These are phyloP conservation scores for Fissipunctia ypsillon DNA, from an alignment of 2,888 invertebrate genomes.

Conservation along the genomic window DNA sequence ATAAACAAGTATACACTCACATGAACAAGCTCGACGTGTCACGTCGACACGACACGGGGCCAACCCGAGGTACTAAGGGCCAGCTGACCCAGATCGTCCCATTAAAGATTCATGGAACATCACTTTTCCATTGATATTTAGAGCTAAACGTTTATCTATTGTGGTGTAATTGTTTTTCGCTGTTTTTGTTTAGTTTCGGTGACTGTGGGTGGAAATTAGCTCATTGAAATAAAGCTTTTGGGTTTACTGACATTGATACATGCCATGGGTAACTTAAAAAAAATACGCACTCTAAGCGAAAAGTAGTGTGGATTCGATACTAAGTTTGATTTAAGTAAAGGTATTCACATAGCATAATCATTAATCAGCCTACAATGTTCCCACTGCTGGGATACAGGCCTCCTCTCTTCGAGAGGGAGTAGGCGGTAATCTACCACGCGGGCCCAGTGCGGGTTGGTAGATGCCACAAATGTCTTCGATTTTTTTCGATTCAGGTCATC, in stretches of 20 bases:
- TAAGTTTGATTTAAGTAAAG: not conserved
- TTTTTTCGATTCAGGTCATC: too few relatives aligned
- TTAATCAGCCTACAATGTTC: too few relatives aligned
- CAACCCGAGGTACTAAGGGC: conserved; percentile 67
- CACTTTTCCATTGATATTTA: conserved; percentile 53
- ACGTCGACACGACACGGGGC: conserved; percentile 26
- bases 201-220: not conserved
- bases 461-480: too few relatives aligned
- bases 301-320: not conserved
- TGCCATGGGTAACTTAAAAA: not conserved
- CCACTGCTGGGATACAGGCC: too few relatives aligned
- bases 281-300: not conserved
- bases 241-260: not conserved
- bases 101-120: conserved; percentile 73
- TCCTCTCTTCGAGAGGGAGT: too few relatives aligned
- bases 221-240: not conserved
- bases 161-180: conserved; percentile 1
- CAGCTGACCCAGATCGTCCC: conserved; percentile 70
- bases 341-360: too few relatives aligned
- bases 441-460: too few relatives aligned
- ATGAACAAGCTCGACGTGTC: conserved; percentile 22
- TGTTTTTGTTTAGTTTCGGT: not conserved
- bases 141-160: conserved; percentile 26
- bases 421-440: too few relatives aligned
- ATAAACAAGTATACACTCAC: conserved; percentile 22